Percentiles rank a stretch among this genome's conserved stretches.
These are phyloP conservation scores for Etheostoma spectabile DNA, from an alignment of 2,113 vertebrate genomes.

Conservation along the genomic window DNA sequence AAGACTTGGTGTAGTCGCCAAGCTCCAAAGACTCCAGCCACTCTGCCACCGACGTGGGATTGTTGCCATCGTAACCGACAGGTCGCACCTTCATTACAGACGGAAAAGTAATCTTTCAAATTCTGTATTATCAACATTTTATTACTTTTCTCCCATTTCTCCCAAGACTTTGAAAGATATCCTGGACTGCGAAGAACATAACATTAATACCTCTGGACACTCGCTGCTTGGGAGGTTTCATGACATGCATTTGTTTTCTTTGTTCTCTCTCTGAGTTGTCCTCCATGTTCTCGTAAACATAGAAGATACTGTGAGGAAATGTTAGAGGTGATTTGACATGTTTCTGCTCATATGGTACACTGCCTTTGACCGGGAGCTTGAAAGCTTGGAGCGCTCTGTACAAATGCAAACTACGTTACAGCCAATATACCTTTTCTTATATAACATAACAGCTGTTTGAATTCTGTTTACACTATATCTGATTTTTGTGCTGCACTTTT, in stretches of 20 bases:
- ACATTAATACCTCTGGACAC: background rate
- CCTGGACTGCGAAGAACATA: background rate
- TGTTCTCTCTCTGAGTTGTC: too few relatives aligned
- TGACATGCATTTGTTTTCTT: background rate
- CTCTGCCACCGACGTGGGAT: slow-evolving; percentile 95
- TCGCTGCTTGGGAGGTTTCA: background rate
- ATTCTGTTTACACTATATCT: background rate
- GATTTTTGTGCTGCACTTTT: background rate
- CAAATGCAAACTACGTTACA: slow-evolving; percentile 6
- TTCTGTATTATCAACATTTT: background rate
- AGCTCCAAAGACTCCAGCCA: slow-evolving; percentile 98
- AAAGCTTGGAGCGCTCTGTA: background rate
- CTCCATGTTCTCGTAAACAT: slow-evolving; percentile 2
- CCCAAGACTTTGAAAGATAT: background rate
- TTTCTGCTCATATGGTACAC: background rate
- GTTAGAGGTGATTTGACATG: background rate
- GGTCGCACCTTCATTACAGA: slow-evolving; percentile 89
- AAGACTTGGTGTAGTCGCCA: slow-evolving; percentile 97
- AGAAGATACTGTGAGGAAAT: background rate
- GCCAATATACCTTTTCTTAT: slow-evolving; percentile 18
- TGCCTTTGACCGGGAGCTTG: slow-evolving; percentile 19
- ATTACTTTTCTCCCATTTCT: background rate
- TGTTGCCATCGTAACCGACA: slow-evolving; percentile 93
- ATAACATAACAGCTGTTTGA: slow-evolving; percentile 24
- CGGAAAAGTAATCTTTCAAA: background rate